These are phyloP conservation scores for Amphipyra tragopoginis DNA, from an alignment of 2,888 invertebrate species.

Conservation along the genomic window DNA sequence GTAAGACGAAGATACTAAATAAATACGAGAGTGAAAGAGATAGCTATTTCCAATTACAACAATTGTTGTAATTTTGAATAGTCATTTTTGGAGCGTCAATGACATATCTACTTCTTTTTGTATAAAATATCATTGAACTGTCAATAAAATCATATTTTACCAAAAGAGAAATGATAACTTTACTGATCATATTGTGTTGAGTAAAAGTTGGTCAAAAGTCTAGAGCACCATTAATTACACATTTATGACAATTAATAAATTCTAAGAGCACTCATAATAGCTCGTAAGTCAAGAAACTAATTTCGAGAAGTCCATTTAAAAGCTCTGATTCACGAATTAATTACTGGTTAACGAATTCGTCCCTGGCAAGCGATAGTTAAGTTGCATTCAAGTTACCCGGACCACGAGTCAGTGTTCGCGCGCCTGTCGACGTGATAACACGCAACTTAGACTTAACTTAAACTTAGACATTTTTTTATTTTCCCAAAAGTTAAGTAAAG, in stretches of 20 bases:
- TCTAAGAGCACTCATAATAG: conserved; percentile 22
- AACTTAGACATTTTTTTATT: conserved; percentile 38
- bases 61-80: too few species aligned
- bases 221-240: conserved; percentile 31
- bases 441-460: conserved; percentile 52
- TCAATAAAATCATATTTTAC: conserved; percentile 10
- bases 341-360: conserved; percentile 51
- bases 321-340: conserved; percentile 57
- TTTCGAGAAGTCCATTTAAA: conserved; percentile 42
- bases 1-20: too few species aligned
- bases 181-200: conserved; percentile 1
- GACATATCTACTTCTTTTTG: too few species aligned
- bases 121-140: too few species aligned
- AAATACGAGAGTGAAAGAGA: too few species aligned
- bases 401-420: conserved; percentile 55
- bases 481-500: conserved; percentile 64
- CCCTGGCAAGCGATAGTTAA: conserved; percentile 67
- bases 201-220: conserved; percentile 45
- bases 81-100: too few species aligned
- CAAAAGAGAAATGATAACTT: conserved; percentile 16
- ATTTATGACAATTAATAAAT: conserved; percentile 30
- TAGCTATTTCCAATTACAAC: too few species aligned
- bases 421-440: conserved; percentile 54
- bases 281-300: conserved; percentile 22
- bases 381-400: conserved; percentile 54